phyloP scores from a whole-genome alignment of 2,113 vertebrate species.

The Paraplagusia blochii region DNA sequence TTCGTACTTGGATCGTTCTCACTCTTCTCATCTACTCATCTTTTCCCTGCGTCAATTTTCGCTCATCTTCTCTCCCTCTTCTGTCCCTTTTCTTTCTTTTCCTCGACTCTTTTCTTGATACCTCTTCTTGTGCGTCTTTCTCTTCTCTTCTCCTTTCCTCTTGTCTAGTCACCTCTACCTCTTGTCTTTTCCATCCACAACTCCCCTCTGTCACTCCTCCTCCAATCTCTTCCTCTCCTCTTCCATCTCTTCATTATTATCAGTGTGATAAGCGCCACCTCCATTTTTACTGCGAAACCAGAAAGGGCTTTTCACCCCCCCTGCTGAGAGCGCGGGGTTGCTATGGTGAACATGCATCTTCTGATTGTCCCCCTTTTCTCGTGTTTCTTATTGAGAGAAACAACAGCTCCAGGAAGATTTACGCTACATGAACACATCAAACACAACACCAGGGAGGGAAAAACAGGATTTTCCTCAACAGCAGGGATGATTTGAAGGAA shows the following conservation, averaged over 20 bases:
- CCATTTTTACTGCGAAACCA: slow-evolving; percentile 14
- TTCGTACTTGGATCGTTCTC: too few relatives aligned
- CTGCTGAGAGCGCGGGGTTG: slow-evolving; percentile 15
- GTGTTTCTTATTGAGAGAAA: slow-evolving; percentile 6
- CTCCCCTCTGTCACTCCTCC: too few relatives aligned
- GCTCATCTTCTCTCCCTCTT: too few relatives aligned
- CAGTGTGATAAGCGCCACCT: slow-evolving; percentile 50
- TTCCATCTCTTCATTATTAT: slow-evolving; percentile 50
- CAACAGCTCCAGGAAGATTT: background rate
- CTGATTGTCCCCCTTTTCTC: background rate
- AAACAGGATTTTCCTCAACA: background rate
- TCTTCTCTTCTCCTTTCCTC: too few relatives aligned
- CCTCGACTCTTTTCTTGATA: too few relatives aligned
- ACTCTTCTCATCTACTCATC: too few relatives aligned
- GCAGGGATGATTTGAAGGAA: background rate
- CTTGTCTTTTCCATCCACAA: too few relatives aligned
- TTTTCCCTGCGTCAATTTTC: too few relatives aligned
- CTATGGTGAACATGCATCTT: slow-evolving; percentile 6
- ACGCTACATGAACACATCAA: background rate
- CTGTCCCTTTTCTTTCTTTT: too few relatives aligned
- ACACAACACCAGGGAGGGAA: too few relatives aligned
- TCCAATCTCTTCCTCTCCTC: slow-evolving; percentile 17
- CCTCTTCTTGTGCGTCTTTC: too few relatives aligned
- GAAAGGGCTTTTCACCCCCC: slow-evolving; percentile 25
- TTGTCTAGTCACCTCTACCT: background rate